Evolutionary conservation across 2,888 invertebrate species (phyloP).

Genomic region (Apotomis capreana): DNA sequence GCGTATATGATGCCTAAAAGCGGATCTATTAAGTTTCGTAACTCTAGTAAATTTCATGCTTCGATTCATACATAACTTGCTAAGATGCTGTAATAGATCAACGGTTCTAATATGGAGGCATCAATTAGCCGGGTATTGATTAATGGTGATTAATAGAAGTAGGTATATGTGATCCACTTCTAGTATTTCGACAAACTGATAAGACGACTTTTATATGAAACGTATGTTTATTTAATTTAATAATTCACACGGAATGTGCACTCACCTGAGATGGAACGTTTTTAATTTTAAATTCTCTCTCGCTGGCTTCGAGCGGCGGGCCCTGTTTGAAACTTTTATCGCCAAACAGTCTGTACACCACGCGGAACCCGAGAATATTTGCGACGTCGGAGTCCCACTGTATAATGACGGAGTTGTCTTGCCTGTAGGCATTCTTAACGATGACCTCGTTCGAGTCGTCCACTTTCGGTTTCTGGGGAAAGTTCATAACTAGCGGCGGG

Average conservation of each 20-base stretch:
- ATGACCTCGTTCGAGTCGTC: slow-evolving; percentile 89
- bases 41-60: too few species aligned
- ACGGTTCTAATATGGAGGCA: too few species aligned
- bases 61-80: too few species aligned
- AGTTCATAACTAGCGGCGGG: slow-evolving; percentile 89
- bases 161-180: too few species aligned
- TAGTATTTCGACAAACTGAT: too few species aligned
- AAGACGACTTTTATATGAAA: too few species aligned
- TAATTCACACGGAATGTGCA: neutral
- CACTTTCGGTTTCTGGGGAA: slow-evolving; percentile 85
- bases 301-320: slow-evolving; percentile 93
- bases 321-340: slow-evolving; percentile 95
- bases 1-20: too few species aligned
- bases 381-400: slow-evolving; percentile 96
- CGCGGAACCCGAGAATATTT: slow-evolving; percentile 94
- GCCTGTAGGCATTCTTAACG: slow-evolving; percentile 92
- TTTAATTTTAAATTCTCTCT: slow-evolving; percentile 95
- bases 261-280: slow-evolving; percentile 94
- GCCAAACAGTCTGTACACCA: slow-evolving; percentile 94
- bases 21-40: too few species aligned
- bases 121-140: too few species aligned
- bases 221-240: too few species aligned
- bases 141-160: too few species aligned
- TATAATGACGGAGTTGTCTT: slow-evolving; percentile 94
- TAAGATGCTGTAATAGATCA: too few species aligned